A percentile compares a stretch with the other conserved stretches of the same genome.
phyloP scores from a whole-genome alignment of 2,113 vertebrate genomes.

The Manacus vitellinus region DNA sequence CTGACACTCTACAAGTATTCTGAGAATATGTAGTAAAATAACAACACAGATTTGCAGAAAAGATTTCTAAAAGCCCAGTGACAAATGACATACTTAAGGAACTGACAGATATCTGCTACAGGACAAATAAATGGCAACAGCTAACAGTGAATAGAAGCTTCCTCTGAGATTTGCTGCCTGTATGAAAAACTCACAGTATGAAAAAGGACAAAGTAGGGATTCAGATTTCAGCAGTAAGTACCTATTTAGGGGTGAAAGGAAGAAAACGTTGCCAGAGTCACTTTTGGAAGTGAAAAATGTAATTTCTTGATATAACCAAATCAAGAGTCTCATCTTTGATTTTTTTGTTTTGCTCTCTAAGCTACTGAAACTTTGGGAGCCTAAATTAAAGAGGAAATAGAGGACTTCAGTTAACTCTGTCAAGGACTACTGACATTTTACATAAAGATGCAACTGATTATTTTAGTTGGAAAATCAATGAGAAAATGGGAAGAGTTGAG shows the following conservation, averaged over 20 bases:
- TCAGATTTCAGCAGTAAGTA: not conserved
- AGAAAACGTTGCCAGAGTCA: not conserved
- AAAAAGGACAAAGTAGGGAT: not conserved
- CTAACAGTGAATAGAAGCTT: not conserved
- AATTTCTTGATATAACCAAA: not conserved
- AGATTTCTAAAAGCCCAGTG: not conserved
- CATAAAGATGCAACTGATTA: not conserved
- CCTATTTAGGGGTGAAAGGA: not conserved
- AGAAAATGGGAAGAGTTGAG: not conserved
- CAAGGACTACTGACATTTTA: not conserved
- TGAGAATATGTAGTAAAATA: not conserved
- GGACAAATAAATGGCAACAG: not conserved
- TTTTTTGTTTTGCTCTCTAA: not conserved
- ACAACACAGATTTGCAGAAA: not conserved
- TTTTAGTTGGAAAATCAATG: not conserved
- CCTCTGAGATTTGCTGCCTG: not conserved
- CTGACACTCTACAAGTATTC: not conserved
- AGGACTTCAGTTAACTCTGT: not conserved
- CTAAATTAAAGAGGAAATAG: not conserved
- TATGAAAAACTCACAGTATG: not conserved
- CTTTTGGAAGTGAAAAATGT: not conserved
- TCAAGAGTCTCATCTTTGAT: not conserved
- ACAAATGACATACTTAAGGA: not conserved
- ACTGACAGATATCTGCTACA: not conserved
- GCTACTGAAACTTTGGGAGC: not conserved